Percentiles rank a stretch among this genome's conserved stretches.
Evolutionary conservation across 2,797 vertebrate species (phyloP).

Genomic region (Tympanoctomys barrerae): DNA sequence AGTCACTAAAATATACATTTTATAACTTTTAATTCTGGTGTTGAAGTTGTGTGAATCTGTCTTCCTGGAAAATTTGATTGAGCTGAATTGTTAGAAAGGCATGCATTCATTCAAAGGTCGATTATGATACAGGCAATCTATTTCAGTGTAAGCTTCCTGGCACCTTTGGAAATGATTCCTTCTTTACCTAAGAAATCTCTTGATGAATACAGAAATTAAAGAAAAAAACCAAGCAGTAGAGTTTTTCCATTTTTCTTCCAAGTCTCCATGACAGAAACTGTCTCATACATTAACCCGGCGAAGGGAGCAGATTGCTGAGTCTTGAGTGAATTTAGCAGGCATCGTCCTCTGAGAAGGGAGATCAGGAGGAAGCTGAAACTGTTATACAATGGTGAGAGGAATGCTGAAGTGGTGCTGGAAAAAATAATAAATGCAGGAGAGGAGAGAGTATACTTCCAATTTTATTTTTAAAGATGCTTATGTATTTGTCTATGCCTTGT

Average conservation of each 20-base stretch:
- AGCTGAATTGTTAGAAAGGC: conserved; percentile 71
- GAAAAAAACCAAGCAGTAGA: conserved; percentile 6
- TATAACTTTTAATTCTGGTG: conserved; percentile 75
- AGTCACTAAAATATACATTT: conserved; percentile 65
- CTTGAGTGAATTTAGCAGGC: background rate
- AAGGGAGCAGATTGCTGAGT: background rate
- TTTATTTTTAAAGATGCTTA: conserved; percentile 61
- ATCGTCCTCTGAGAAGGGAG: background rate
- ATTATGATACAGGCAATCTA: conserved; percentile 65
- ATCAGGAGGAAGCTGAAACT: background rate
- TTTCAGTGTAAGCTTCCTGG: conserved; percentile 75
- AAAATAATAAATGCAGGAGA: conserved; percentile 26
- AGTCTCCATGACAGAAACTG: conserved; percentile 70
- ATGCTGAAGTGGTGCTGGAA: conserved; percentile 1
- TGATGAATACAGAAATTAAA: conserved; percentile 74
- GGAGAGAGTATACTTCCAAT: conserved; percentile 34
- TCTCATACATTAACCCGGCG: conserved; percentile 50
- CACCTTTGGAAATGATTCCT: conserved; percentile 69
- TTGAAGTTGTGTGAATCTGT: conserved; percentile 55
- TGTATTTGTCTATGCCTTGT: background rate
- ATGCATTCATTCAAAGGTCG: conserved; percentile 79
- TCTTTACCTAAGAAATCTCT: conserved; percentile 76
- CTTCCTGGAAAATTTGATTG: conserved; percentile 59
- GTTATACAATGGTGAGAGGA: background rate
- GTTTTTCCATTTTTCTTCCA: conserved; percentile 8